Evolutionary conservation across 2,113 vertebrate species (phyloP).

Genomic region (Micronycteris hirsuta): DNA sequence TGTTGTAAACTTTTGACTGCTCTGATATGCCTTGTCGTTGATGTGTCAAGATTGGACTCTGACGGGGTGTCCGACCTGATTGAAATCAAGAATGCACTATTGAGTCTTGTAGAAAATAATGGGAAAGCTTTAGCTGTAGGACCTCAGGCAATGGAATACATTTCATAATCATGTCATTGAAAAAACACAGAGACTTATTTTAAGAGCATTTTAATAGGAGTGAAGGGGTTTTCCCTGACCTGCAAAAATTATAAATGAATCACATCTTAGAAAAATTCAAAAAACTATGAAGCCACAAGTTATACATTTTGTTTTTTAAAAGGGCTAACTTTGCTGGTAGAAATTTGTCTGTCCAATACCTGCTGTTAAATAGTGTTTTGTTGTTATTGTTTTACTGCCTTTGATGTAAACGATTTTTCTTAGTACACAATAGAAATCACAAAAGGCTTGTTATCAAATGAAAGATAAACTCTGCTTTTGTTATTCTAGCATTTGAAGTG

Average conservation of each 20-base stretch:
- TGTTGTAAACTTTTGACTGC: conserved; percentile 76
- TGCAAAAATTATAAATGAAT: background rate
- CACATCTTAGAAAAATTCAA: background rate
- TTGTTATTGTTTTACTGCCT: conserved; percentile 47
- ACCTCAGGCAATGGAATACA: conserved; percentile 14
- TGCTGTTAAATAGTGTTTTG: background rate
- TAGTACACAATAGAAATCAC: conserved; percentile 45
- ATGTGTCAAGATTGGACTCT: conserved; percentile 67
- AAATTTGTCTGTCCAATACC: background rate
- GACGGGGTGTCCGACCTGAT: conserved; percentile 66
- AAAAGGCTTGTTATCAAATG: conserved; percentile 63
- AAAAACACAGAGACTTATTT: rapidly evolving
- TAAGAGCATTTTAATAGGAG: background rate
- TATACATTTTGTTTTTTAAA: background rate
- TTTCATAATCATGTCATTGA: background rate
- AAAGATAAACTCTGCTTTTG: conserved; percentile 62
- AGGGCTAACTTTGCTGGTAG: background rate
- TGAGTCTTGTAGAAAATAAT: conserved; percentile 55
- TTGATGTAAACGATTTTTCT: conserved; percentile 50
- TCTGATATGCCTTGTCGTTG: conserved; percentile 74
- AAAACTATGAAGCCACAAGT: background rate
- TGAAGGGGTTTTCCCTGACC: background rate
- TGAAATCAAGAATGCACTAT: conserved; percentile 66
- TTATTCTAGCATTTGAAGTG: conserved; percentile 40
- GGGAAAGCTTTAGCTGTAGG: background rate